These are phyloP conservation scores for Empidonax alnorum DNA, from an alignment of 2,113 vertebrate species.

Conservation along the genomic window DNA sequence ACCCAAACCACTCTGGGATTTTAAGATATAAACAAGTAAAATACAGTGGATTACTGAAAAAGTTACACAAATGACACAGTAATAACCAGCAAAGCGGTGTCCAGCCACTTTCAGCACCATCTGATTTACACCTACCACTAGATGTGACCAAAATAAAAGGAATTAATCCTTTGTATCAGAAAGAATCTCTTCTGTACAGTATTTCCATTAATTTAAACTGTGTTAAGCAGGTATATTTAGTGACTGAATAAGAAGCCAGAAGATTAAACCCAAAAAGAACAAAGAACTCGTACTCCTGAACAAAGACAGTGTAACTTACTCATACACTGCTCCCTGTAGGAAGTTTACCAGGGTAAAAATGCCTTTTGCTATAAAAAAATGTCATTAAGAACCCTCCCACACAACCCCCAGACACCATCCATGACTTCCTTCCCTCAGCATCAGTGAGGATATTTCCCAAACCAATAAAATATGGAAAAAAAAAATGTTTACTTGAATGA, in stretches of 20 bases:
- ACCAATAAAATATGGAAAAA: background rate
- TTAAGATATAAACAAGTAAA: background rate
- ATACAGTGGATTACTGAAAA: background rate
- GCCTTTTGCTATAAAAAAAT: background rate
- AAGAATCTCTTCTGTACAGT: background rate
- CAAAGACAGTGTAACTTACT: background rate
- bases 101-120: background rate
- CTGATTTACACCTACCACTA: background rate
- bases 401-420: background rate
- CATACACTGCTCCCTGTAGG: background rate
- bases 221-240: background rate
- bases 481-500: constrained; percentile 86
- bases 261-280: background rate
- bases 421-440: background rate
- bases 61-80: background rate
- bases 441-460: background rate
- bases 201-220: background rate
- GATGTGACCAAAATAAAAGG: background rate
- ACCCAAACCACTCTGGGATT: background rate
- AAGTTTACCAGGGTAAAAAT: background rate
- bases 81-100: background rate
- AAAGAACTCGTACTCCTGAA: background rate
- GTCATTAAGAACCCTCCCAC: background rate
- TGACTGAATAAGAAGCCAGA: background rate
- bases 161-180: background rate